Percentiles rank a stretch among this genome's conserved stretches.
Conservation (phyloP, 2,113 vertebrate genomes). For the Lichenostomus cassidix region DNA sequence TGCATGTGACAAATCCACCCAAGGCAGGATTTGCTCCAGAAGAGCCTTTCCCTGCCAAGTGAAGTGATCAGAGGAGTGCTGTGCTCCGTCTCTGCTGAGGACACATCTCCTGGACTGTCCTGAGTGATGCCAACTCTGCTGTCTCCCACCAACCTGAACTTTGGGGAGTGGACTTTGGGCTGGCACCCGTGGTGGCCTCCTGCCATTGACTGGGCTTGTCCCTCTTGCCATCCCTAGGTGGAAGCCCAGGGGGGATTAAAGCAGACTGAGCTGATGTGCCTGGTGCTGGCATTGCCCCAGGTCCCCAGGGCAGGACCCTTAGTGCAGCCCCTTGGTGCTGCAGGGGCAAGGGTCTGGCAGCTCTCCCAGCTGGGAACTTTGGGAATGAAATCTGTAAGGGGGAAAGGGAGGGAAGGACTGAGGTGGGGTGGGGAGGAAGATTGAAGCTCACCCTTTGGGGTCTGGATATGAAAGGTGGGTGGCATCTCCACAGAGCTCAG, state of each 20-base stretch:
- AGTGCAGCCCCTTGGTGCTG: not conserved
- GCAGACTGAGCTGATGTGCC: not conserved
- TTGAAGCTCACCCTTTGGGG: not conserved
- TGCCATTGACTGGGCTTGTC: not conserved
- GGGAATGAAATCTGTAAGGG: not conserved
- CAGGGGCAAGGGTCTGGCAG: rapidly evolving
- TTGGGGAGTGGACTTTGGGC: not conserved
- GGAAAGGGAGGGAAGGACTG: not conserved
- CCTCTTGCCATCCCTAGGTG: rapidly evolving
- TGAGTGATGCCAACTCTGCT: rapidly evolving
- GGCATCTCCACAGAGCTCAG: rapidly evolving
- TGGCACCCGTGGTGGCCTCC: not conserved
- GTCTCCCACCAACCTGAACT: not conserved
- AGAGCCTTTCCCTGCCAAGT: not conserved
- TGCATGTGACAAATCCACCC: rapidly evolving
- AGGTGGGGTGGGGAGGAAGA: not conserved
- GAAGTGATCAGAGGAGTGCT: not conserved
- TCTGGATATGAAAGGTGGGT: not conserved
- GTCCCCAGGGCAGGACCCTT: no score
- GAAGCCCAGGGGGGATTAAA: conserved; percentile 44
- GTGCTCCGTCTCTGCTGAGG: not conserved
- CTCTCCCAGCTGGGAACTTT: not conserved
- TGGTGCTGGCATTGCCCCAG: not conserved
- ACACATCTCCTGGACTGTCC: not conserved
- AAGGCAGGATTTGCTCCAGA: not conserved